A percentile compares a stretch with the other conserved stretches of the same genome.
phyloP scores from a whole-genome alignment of 2,888 invertebrate genomes.

The Caenorhabditis uteleia region DNA sequence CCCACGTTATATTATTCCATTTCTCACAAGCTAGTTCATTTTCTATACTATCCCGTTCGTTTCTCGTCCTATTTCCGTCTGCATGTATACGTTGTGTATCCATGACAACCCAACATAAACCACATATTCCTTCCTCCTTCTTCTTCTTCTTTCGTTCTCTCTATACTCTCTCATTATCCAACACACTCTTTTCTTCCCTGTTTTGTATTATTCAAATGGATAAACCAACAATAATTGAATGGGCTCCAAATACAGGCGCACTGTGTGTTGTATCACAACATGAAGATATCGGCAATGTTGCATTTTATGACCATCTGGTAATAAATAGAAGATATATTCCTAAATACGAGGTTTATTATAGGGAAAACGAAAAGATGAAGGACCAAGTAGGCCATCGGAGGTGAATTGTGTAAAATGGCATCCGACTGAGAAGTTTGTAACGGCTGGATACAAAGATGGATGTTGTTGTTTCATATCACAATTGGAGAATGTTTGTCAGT shows the following conservation, averaged over 20 bases:
- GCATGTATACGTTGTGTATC: no score
- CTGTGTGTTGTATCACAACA: constrained; percentile 19
- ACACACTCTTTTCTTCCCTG: no score
- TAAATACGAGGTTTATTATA: background rate
- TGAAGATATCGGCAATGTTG: constrained; percentile 10
- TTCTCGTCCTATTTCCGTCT: no score
- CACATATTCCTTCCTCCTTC: no score
- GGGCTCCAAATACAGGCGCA: constrained; percentile 30
- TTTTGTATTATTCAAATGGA: no score
- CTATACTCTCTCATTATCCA: no score
- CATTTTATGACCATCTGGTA: constrained; percentile 37
- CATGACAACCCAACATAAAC: no score
- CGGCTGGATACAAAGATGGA: constrained; percentile 62
- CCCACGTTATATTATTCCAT: no score
- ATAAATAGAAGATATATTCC: background rate
- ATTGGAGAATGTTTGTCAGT: constrained; percentile 11
- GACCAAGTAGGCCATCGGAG: constrained; percentile 7
- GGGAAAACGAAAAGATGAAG: constrained; percentile 23
- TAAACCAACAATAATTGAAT: constrained; percentile 25
- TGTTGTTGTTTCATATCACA: constrained; percentile 22
- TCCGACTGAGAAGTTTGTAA: constrained; percentile 51
- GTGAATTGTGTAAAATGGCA: constrained; percentile 54
- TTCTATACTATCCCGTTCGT: no score
- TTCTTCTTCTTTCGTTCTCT: no score
- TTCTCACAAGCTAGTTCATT: no score